These are phyloP conservation scores for Helicoverpa assulta DNA, from an alignment of 2,888 invertebrate genomes.

Conservation along the genomic window DNA sequence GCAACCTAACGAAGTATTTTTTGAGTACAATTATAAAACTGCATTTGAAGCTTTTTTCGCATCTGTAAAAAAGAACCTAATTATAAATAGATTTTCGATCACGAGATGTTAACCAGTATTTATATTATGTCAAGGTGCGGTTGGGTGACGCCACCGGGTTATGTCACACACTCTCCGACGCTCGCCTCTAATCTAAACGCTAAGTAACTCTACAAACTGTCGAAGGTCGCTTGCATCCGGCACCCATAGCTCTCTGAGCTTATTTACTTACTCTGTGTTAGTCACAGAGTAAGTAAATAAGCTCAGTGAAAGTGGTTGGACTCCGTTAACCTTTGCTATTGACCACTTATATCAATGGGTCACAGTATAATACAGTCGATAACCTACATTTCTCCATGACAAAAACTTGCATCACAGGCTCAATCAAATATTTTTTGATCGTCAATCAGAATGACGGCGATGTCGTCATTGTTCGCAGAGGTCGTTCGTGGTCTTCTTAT, in stretches of 20 bases:
- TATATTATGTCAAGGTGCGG: slow-evolving; percentile 85
- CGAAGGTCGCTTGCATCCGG: slow-evolving; percentile 86
- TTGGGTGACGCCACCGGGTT: slow-evolving; percentile 82
- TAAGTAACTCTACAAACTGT: slow-evolving; percentile 80
- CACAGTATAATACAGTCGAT: slow-evolving; percentile 21
- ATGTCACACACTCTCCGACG: slow-evolving; percentile 84
- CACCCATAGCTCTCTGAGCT: slow-evolving; percentile 51
- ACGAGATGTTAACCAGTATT: slow-evolving; percentile 50
- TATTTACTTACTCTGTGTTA: slow-evolving; percentile 41
- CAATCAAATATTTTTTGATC: slow-evolving; percentile 14
- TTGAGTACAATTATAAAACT: background rate
- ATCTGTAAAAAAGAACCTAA: slow-evolving; percentile 2
- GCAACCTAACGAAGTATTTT: too few relatives aligned
- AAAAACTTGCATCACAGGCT: slow-evolving; percentile 35
- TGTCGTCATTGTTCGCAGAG: slow-evolving; percentile 45
- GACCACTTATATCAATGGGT: slow-evolving; percentile 68
- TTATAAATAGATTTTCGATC: slow-evolving; percentile 41
- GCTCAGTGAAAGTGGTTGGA: slow-evolving; percentile 75
- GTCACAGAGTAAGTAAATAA: too few relatives aligned
- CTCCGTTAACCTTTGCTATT: slow-evolving; percentile 67
- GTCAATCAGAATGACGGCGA: slow-evolving; percentile 16
- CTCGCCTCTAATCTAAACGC: slow-evolving; percentile 78
- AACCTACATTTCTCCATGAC: slow-evolving; percentile 27
- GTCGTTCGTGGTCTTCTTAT: slow-evolving; percentile 28
- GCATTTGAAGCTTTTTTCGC: background rate